phyloP scores from a whole-genome alignment of 2,797 vertebrate species.

The Tadarida brasiliensis region DNA sequence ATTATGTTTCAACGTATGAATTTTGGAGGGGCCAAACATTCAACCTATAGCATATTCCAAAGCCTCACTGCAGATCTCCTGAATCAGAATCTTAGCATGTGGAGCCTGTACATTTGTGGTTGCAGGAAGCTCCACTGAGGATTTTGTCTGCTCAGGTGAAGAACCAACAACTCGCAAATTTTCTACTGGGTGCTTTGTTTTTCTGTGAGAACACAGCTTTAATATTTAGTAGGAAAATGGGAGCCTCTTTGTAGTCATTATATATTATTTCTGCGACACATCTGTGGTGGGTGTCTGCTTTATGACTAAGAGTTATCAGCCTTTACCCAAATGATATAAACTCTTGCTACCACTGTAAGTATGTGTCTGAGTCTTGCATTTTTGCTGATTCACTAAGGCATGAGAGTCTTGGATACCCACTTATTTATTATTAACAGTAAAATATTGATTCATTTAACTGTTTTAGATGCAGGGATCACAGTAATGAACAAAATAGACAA shows the following conservation, averaged over 20 bases:
- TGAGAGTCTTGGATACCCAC: background rate
- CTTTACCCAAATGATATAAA: background rate
- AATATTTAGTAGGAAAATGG: background rate
- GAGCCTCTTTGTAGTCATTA: background rate
- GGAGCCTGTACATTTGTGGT: background rate
- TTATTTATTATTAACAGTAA: constrained; percentile 45
- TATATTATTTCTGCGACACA: background rate
- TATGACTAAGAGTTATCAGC: background rate
- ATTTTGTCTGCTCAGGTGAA: background rate
- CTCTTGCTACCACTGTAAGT: background rate
- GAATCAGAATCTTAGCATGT: background rate
- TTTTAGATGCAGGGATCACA: background rate
- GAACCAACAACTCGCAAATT: background rate
- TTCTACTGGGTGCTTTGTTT: background rate
- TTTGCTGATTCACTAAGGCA: background rate
- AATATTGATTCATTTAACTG: constrained; percentile 10
- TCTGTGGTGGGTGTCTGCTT: background rate
- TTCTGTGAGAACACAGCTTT: constrained; percentile 5
- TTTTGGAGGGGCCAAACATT: background rate
- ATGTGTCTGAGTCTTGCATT: background rate
- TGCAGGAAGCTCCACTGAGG: background rate
- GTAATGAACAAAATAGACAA: background rate
- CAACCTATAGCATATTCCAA: background rate
- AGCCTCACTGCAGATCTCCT: background rate
- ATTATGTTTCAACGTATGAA: background rate